phyloP scores from a whole-genome alignment of 2,888 invertebrate species.

The Scotopteryx bipunctaria region DNA sequence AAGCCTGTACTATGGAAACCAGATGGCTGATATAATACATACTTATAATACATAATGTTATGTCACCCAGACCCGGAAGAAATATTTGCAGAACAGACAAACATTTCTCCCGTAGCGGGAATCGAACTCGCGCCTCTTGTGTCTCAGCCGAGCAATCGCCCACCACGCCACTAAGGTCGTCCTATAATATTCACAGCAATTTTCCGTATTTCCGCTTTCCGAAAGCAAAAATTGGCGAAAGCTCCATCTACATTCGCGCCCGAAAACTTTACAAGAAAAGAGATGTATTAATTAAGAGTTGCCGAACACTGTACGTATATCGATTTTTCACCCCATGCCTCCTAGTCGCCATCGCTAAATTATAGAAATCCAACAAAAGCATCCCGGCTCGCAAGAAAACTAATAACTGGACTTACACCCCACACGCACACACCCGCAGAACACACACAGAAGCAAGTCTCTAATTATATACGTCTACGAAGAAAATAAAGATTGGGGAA shows the following conservation, averaged over 20 bases:
- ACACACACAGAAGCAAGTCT: constrained; percentile 50
- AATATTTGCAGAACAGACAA: no score
- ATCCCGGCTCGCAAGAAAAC: constrained; percentile 79
- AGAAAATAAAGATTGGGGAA: constrained; percentile 84
- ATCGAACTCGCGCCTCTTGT: no score
- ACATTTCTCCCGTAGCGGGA: no score
- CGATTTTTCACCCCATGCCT: constrained; percentile 59
- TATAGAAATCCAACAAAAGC: constrained; percentile 83
- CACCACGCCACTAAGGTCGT: no score
- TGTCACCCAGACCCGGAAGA: no score
- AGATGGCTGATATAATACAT: no score
- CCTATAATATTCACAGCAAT: no score
- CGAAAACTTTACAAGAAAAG: constrained; percentile 31
- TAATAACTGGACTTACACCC: constrained; percentile 79
- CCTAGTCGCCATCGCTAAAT: constrained; percentile 72
- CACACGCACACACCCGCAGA: constrained; percentile 45
- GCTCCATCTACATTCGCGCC: background rate
- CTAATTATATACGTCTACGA: constrained; percentile 82
- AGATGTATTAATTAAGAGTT: constrained; percentile 38
- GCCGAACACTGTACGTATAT: constrained; percentile 50
- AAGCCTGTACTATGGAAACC: no score
- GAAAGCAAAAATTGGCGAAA: background rate
- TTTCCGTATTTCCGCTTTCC: no score
- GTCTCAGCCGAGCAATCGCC: no score
- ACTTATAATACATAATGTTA: no score